Base-by-base conservation (phyloP, 2,797 vertebrate species). In the Epinephelus coioides region DNA sequence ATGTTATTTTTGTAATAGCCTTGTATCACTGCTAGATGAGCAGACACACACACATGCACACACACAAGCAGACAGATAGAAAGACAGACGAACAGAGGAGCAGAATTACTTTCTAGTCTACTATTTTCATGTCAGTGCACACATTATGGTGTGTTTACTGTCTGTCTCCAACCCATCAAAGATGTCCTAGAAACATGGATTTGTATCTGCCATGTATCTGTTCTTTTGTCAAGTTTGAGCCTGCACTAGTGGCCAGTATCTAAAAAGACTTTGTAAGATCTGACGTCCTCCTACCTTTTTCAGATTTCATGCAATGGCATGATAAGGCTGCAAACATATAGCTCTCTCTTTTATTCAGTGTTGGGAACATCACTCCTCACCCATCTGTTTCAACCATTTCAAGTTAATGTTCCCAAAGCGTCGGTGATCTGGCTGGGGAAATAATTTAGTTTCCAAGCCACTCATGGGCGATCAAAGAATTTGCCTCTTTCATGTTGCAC, bases 391-490 rank as follows among this genome's bases (percentile, higher is more conserved):
- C 60, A 63, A 44, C 1, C 30, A 9, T 65, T 75, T 51, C 54
- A 64, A 65, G 64, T 55, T 63, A 56, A 65, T 43, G 38, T 79
- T 78, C 60, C 76, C 60, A 69, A 76, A 81, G 76, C 23, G 43
- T 7, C 25, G 49, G 21, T 62, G 70, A 61, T 75, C 59, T 61
- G 56, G 69, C 64, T 66, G 40, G 75, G 72, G 76, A 79, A 50
- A 40, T 81, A 0, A 34, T 72, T 73, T 76, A 6, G 30, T 50
- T 73, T 76, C 62, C 17, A 43, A 67, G 61, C 25, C 60, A 65
- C 72, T 74, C 59, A 57, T 75, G 69, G 61, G 40, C n/a, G 76
- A 81, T 88, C 66, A 83, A 88, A 87, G 68, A 73, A 25, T 67
- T 63, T 55, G 7, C 69, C 60, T 84, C 78, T 83, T 82, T 89